phyloP scores from a whole-genome alignment of 2,888 invertebrate species.

The Parnassius glacialis region DNA sequence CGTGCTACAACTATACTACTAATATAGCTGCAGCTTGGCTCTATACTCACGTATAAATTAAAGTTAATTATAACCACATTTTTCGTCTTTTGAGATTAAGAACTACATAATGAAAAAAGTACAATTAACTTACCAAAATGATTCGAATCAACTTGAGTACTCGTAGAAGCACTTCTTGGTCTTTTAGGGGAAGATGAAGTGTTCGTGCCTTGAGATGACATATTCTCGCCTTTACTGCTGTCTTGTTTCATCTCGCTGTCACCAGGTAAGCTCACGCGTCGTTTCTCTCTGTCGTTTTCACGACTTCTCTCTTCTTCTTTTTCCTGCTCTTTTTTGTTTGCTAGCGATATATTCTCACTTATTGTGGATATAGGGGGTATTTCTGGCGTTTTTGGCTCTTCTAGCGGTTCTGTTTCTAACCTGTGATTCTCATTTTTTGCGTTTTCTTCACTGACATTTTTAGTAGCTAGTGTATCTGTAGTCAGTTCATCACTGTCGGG shows the following conservation, averaged over 20 bases:
- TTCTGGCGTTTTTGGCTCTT: slow-evolving; percentile 72
- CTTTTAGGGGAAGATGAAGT: slow-evolving; percentile 83
- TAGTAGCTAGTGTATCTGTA: slow-evolving; percentile 34
- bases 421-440: slow-evolving; percentile 63
- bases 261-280: slow-evolving; percentile 83
- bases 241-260: slow-evolving; percentile 74
- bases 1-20: too few relatives aligned
- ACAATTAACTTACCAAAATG: slow-evolving; percentile 85
- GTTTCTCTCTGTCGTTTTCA: slow-evolving; percentile 72
- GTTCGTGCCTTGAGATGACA: slow-evolving; percentile 61
- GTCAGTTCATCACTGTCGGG: slow-evolving; percentile 50
- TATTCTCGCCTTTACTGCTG: slow-evolving; percentile 57
- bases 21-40: too few relatives aligned
- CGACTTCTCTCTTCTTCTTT: slow-evolving; percentile 56
- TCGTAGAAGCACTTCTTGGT: slow-evolving; percentile 89
- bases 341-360: slow-evolving; percentile 84
- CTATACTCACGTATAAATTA: too few relatives aligned
- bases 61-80: too few relatives aligned
- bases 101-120: too few relatives aligned
- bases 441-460: slow-evolving; percentile 47
- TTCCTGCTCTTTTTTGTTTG: slow-evolving; percentile 63
- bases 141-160: slow-evolving; percentile 91
- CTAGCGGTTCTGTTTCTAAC: slow-evolving; percentile 47
- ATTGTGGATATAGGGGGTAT: slow-evolving; percentile 87
- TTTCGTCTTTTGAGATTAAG: too few relatives aligned